A percentile compares a stretch with the other conserved stretches of the same genome.
These are phyloP conservation scores for Pempheris klunzingeri DNA, from an alignment of 2,797 vertebrate species.

Conservation along the genomic window DNA sequence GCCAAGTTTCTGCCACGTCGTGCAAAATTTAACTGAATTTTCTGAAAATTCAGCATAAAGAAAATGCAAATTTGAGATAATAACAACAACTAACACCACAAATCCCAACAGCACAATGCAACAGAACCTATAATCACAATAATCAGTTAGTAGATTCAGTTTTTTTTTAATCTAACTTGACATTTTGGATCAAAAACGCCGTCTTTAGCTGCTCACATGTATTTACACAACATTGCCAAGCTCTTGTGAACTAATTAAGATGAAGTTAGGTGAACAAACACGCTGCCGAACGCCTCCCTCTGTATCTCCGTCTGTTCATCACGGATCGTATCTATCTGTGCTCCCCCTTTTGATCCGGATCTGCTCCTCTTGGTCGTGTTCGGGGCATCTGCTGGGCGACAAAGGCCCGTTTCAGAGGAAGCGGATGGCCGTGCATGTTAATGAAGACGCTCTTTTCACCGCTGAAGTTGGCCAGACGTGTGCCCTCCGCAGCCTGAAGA, in stretches of 20 bases:
- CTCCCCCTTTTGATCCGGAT: slow-evolving; percentile 45
- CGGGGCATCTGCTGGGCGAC: slow-evolving; percentile 65
- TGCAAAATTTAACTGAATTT: too few species aligned
- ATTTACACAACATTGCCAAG: slow-evolving; percentile 4
- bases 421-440: slow-evolving; percentile 80
- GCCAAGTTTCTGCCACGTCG: too few species aligned
- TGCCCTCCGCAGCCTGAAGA: slow-evolving; percentile 49
- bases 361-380: slow-evolving; percentile 54
- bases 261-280: slow-evolving; percentile 7
- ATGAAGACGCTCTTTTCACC: slow-evolving; percentile 77
- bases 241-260: background rate
- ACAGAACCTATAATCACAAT: too few species aligned
- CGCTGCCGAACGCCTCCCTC: background rate
- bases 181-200: background rate
- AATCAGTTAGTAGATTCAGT: too few species aligned
- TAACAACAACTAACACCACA: too few species aligned
- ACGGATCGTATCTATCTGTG: slow-evolving; percentile 15
- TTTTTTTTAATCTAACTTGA: too few species aligned
- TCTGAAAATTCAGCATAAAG: too few species aligned
- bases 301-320: background rate
- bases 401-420: slow-evolving; percentile 83
- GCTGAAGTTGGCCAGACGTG: slow-evolving; percentile 77
- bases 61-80: too few species aligned
- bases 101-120: too few species aligned
- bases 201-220: too few species aligned